These are phyloP conservation scores for Mus spicilegus DNA, from an alignment of 2,113 vertebrate species.

Conservation along the genomic window DNA sequence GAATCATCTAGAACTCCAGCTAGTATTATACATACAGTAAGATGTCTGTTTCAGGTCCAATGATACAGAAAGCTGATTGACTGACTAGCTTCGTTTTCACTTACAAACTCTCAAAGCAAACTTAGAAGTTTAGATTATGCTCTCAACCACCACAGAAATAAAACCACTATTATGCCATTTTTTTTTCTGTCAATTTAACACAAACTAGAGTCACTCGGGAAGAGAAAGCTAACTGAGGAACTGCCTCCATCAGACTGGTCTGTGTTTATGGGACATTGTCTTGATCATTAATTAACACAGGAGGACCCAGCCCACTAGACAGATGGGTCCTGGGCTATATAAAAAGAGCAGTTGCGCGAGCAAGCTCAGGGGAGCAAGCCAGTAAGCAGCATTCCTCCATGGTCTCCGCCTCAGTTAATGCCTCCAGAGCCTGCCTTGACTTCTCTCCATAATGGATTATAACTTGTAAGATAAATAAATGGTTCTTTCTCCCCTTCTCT, in stretches of 20 bases:
- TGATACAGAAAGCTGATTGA: constrained; percentile 17
- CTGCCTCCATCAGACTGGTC: not conserved
- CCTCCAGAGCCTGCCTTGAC: not conserved
- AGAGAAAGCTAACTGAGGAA: too few species aligned
- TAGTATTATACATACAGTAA: not conserved
- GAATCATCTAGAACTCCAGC: not conserved
- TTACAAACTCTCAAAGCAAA: constrained; percentile 35
- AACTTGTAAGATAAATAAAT: not conserved
- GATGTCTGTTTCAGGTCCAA: not conserved
- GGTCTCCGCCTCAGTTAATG: not conserved
- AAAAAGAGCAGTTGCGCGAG: not conserved
- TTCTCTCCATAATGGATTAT: not conserved
- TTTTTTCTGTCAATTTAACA: not conserved
- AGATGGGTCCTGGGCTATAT: not conserved
- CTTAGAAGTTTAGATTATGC: not conserved
- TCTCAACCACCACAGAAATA: not conserved
- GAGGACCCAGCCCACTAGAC: not conserved
- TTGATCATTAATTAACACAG: not conserved
- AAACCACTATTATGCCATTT: not conserved
- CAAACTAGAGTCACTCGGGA: not conserved
- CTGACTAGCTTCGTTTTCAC: not conserved
- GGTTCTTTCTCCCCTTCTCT: not conserved
- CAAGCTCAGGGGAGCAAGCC: not conserved
- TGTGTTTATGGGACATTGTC: not conserved
- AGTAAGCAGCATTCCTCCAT: not conserved